phyloP scores from a whole-genome alignment of 2,888 invertebrate species.

The Drosophila robusta region DNA sequence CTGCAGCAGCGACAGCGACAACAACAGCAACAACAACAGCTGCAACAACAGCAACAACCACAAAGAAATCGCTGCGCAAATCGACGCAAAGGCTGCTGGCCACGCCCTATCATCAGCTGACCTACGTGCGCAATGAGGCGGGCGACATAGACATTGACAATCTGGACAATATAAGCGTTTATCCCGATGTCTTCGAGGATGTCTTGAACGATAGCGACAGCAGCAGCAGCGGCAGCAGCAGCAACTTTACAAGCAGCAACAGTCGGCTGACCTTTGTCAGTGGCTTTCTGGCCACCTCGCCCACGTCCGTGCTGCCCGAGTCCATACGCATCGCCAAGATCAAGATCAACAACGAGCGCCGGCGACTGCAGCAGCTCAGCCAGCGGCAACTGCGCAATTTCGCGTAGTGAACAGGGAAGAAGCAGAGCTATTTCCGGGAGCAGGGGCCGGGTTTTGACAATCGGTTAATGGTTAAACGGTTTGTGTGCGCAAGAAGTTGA shows the following conservation, averaged over 20 bases:
- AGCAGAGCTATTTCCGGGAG: not conserved
- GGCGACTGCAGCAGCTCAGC: slow-evolving; percentile 61
- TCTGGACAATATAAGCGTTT: slow-evolving; percentile 82
- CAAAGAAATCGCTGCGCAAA: slow-evolving; percentile 73
- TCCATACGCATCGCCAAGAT: slow-evolving; percentile 82
- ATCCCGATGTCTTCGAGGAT: slow-evolving; percentile 76
- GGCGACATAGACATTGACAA: slow-evolving; percentile 82
- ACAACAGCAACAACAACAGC: slow-evolving; percentile 27
- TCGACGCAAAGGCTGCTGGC: slow-evolving; percentile 78
- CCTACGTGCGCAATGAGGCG: slow-evolving; percentile 79
- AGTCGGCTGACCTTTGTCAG: slow-evolving; percentile 77
- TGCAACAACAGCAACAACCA: slow-evolving; percentile 53
- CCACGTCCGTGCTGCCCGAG: slow-evolving; percentile 81
- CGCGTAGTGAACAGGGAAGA: slow-evolving; percentile 64
- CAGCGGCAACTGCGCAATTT: slow-evolving; percentile 60
- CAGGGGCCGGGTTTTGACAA: slow-evolving; percentile 26
- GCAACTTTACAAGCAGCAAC: slow-evolving; percentile 44
- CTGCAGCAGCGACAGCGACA: slow-evolving; percentile 28
- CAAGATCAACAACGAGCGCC: slow-evolving; percentile 81
- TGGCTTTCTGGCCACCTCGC: slow-evolving; percentile 81
- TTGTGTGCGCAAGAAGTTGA: slow-evolving; percentile 13
- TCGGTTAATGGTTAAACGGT: slow-evolving; percentile 33
- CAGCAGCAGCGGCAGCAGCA: slow-evolving; percentile 45
- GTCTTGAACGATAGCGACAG: slow-evolving; percentile 45
- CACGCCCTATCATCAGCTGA: slow-evolving; percentile 80